Evolutionary conservation across 2,888 invertebrate species (phyloP), one percentile per base, ranked within the genome.

Genomic region (Calliphora vomitoria): DNA sequence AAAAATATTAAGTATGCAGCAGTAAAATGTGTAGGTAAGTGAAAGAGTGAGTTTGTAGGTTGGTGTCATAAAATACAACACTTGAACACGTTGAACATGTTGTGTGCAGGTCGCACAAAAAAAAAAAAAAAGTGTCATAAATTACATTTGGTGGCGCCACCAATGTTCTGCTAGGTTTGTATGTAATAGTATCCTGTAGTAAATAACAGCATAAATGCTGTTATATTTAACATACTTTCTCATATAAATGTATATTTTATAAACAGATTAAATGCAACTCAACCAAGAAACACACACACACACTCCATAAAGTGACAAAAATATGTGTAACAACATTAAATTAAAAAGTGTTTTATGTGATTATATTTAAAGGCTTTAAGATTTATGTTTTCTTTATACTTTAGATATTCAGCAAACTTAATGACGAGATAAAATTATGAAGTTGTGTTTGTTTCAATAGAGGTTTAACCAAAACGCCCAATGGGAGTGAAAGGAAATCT

Each of bases 131-230:
- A 80, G 66, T 78, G 76, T 81, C 83, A 81, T 87, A 87, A 87
- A 87, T 87, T 81, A 87, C 81, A 66, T 76, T 69, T 72, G 44
- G 66, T 87, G 83, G 87, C 83, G 87, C 83, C 87, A 81, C 55
- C 38, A 62, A 41, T 64, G 78, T 64, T 20, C 18, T 55, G 35
- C 38, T 55, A 44, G 47, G 62, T 62, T 62, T 44, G 3, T n/a
- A 47, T 47, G 66, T 41, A 68, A 60, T 20, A 80, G 41, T 47
- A 64, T 53, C 50, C 64, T 15, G 0, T 13, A 41, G n/a, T 15
- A 78, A 71, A 8, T 64, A 44, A 44, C 35, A 53, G 62, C 55
- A 71, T 55, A n/a, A 78, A 78, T 55, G 44, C 44, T 76, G 31
- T 75, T 15, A 62, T 62, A 62, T 47, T 62, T 18, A 60, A 15